phyloP scores from a whole-genome alignment of 2,888 invertebrate species.

The Drosophila sordidapex region DNA sequence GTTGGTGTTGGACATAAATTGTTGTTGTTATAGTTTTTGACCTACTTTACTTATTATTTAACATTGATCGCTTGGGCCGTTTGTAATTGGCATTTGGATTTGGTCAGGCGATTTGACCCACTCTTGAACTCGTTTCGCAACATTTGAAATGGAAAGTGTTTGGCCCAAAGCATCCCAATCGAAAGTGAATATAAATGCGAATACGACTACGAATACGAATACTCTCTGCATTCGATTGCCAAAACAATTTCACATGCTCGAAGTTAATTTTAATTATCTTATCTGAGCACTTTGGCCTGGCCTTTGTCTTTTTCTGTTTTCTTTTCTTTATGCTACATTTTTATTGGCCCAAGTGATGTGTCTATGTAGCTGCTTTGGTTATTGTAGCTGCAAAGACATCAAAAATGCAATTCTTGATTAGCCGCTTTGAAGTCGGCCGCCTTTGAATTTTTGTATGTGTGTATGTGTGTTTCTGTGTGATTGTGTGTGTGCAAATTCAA shows the following conservation, averaged over 20 bases:
- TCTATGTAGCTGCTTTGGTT: slow-evolving; percentile 18
- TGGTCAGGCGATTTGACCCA: slow-evolving; percentile 53
- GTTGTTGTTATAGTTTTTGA: slow-evolving; percentile 60
- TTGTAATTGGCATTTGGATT: slow-evolving; percentile 71
- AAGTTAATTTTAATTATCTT: slow-evolving; percentile 63
- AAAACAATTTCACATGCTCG: slow-evolving; percentile 13
- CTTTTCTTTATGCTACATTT: slow-evolving; percentile 44
- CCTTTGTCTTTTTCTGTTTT: slow-evolving; percentile 40
- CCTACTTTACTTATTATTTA: slow-evolving; percentile 75
- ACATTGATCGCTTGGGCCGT: slow-evolving; percentile 57
- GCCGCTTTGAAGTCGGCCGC: slow-evolving; percentile 71
- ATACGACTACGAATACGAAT: slow-evolving; percentile 11
- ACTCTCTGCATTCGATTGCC: not conserved
- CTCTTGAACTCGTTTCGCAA: slow-evolving; percentile 71
- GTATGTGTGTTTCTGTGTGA: slow-evolving; percentile 1
- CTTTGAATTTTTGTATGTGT: slow-evolving; percentile 30
- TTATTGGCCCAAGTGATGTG: slow-evolving; percentile 59
- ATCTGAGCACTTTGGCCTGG: slow-evolving; percentile 44
- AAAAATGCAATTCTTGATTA: slow-evolving; percentile 61
- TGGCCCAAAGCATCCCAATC: slow-evolving; percentile 39
- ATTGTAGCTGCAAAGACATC: slow-evolving; percentile 25
- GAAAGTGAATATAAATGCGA: slow-evolving; percentile 5
- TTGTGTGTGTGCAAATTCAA: slow-evolving; percentile 15
- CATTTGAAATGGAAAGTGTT: slow-evolving; percentile 71
- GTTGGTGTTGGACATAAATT: slow-evolving; percentile 10